Conservation (phyloP, 2,888 invertebrate species). For the Agrotis clavis region DNA sequence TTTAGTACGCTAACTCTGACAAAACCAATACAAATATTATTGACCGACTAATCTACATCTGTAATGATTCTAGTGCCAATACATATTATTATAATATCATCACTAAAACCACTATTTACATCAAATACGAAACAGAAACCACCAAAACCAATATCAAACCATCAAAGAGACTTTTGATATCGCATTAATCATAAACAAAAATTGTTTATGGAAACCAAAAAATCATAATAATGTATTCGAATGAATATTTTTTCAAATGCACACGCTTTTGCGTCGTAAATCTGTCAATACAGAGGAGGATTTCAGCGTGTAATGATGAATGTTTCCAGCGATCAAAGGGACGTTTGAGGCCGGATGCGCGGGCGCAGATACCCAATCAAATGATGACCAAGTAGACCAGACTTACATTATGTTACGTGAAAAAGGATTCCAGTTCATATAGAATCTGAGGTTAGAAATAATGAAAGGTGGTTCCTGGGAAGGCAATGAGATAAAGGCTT, state of each 20-base stretch:
- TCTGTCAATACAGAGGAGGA: constrained; percentile 72
- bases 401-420: constrained; percentile 46
- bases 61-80: constrained; percentile 11
- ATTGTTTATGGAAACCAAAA: constrained; percentile 62
- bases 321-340: constrained; percentile 74
- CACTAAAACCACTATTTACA: constrained; percentile 59
- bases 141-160: constrained; percentile 36
- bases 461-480: neutral
- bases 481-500: neutral
- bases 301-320: constrained; percentile 69
- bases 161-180: constrained; percentile 66
- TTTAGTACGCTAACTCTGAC: neutral
- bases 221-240: constrained; percentile 65
- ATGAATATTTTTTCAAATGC: constrained; percentile 67
- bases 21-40: neutral
- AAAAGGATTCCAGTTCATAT: neutral
- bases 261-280: constrained; percentile 69
- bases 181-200: constrained; percentile 66
- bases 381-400: constrained; percentile 43
- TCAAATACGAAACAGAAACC: constrained; percentile 43
- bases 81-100: constrained; percentile 50
- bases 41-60: constrained; percentile 19
- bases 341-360: constrained; percentile 63
- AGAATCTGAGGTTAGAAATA: no score
- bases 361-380: constrained; percentile 58